phyloP scores from a whole-genome alignment of 2,888 invertebrate genomes.

The Cephonodes hylas region DNA sequence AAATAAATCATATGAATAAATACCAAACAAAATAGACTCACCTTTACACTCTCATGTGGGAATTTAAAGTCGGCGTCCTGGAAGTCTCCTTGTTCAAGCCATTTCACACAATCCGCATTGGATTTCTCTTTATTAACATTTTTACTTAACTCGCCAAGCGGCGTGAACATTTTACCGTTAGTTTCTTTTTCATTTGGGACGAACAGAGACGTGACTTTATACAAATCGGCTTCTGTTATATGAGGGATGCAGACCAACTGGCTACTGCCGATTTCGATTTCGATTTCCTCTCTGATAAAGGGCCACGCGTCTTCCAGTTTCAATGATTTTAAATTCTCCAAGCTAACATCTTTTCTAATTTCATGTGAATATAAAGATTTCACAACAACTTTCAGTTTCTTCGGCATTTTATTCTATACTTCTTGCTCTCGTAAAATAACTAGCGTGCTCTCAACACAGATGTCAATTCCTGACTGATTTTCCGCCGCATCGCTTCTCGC shows the following conservation, averaged over 20 bases:
- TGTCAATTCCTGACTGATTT: slow-evolving; percentile 45
- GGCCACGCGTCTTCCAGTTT: slow-evolving; percentile 78
- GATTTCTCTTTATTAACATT: slow-evolving; percentile 69
- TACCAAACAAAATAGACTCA: slow-evolving; percentile 22
- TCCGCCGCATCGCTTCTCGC: slow-evolving; percentile 16
- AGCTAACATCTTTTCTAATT: slow-evolving; percentile 76
- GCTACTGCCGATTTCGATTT: slow-evolving; percentile 75
- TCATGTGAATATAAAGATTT: slow-evolving; percentile 76
- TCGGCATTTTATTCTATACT: slow-evolving; percentile 61
- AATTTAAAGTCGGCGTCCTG: slow-evolving; percentile 67
- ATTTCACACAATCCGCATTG: slow-evolving; percentile 60
- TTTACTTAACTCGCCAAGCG: slow-evolving; percentile 65
- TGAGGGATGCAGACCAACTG: slow-evolving; percentile 76
- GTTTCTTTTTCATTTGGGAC: slow-evolving; percentile 71
- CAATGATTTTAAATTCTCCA: slow-evolving; percentile 67
- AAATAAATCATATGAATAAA: not conserved
- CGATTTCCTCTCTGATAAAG: slow-evolving; percentile 78
- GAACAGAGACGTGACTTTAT: slow-evolving; percentile 73
- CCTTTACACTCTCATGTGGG: slow-evolving; percentile 73
- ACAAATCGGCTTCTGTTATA: slow-evolving; percentile 75
- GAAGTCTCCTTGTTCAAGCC: slow-evolving; percentile 63
- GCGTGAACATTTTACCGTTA: slow-evolving; percentile 74
- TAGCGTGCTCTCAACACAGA: slow-evolving; percentile 20
- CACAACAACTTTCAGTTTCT: slow-evolving; percentile 75
- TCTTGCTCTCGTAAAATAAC: slow-evolving; percentile 20